Base-by-base conservation (phyloP, 2,888 invertebrate species). In the Beris morrisii region DNA sequence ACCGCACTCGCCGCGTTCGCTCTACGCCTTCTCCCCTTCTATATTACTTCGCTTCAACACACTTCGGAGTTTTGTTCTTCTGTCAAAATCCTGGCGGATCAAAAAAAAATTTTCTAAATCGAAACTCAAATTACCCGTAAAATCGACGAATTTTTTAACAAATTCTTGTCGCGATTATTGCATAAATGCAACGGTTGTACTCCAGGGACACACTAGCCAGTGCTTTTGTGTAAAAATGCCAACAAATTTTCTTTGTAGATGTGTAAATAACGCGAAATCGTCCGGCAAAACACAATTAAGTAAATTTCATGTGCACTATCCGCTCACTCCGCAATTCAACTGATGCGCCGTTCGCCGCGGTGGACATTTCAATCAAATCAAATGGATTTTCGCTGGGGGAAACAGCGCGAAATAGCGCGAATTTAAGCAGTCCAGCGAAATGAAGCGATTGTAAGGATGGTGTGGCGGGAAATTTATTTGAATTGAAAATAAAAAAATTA, bases 261-360 rank as follows among this genome's bases (percentile, higher is more conserved):
- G 50, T 61, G 61, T 61, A 61, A 61, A 61, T 61, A 61, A 61
- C 52, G 50, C 50, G 4, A 32, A 61, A 38, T 32, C 22, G n/a
- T 32, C 45, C 38, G 9, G 61, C 43, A 9, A 9, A 38, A 38
- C 7, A 38, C 7, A 38, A 38, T 1, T 22, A 22, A 22, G 22
- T 22, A 22, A 22, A 9, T 48, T 61, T 43, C 52, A 50, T 44
- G 32, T 61, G 46, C 50, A 50, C 15, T 38, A 32, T 61, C 50
- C 43, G 28, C 61, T 61, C 61, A 38, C 61, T 61, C 38, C 45
- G 61, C 28, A 52, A 61, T 61, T 32, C 32, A 61, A 61, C 61
- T 61, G 61, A 50, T 31, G 48, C 30, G 58, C 46, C 7, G 48
- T 31, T 59, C 58, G 61, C 61, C 61, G 50, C 11, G 30, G 9